Base-by-base conservation (phyloP, 2,113 vertebrate genomes). In the Epinephelus fuscoguttatus region DNA sequence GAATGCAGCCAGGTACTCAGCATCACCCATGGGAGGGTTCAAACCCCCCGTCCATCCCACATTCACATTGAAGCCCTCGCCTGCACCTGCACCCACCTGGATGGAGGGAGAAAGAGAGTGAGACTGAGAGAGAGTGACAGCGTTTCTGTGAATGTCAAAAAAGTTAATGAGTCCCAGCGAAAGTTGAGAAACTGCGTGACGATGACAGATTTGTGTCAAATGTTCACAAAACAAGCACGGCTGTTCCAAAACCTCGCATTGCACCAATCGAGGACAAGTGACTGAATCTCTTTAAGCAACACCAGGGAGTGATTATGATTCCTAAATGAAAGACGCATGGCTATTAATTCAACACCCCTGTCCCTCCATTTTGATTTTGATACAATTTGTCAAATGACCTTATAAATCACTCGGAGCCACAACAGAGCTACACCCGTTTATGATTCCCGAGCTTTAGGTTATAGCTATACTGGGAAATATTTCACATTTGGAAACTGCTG, bases 1-100 rank as follows among this genome's bases (percentile, higher is more conserved):
- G 94, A 99, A 99, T 2, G 98, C 98, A 0, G 97, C 97, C 89
- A 99, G 93, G 80, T 99, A 99, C 84, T 99, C 98, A 0, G 97
- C 96, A 74, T 99, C 98, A 3, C 98, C 97, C 96, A 99, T 97
- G 4, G 97, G 97, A 45, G 96, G 96, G 37, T 96, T 96, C 12
- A 98, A 93, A 2, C 97, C 97, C 2, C 97, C 97, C 0, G 95
- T 96, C 98, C 98, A 99, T 61, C 96, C 97, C 30, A 99, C 88
- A 2, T 99, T 99, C 70, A 99, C 96, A 0, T 96, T 99, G 94
- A 97, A 99, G 75, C 98, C 98, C 70, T 96, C 94, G 0, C 98
- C 98, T 0, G 89, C 91, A 47, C 96, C 96, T 17, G 91, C 88
- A 21, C 98, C 98, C 50, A 98, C 97, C 98, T 99, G 92, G 52